Evolutionary conservation across 2,888 invertebrate genomes (phyloP), one percentile per base, ranked within the genome.

Genomic region (Agonopterix arenella): DNA sequence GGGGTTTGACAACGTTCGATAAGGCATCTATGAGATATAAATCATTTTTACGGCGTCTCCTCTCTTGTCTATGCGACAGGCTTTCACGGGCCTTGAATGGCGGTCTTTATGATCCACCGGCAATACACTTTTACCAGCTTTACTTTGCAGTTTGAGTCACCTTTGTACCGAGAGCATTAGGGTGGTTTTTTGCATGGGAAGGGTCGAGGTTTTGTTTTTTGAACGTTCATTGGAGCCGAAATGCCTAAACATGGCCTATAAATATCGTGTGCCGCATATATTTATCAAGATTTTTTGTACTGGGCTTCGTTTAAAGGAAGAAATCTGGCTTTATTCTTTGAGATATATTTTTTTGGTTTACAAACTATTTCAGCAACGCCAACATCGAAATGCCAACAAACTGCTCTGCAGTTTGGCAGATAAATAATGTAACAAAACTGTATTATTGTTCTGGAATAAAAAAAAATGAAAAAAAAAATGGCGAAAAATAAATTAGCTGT

Each of bases 1-100:
- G 66, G 71, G 73, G 64, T 75, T 76, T 73, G 75, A 83, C 73
- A 78, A 65, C 72, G 70, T 62, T 70, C 76, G 83, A 84, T 84
- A 84, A 77, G 79, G 71, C 73, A 70, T 71, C 71, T 70, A 67
- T 70, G 60, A 64, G 68, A 68, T 73, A 83, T 88, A 86, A 84
- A 85, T 86, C 84, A 86, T 85, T 81, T 86, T 82, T 81, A 84
- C 78, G 73, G 75, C 75, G 66, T 59, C 68, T 72, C 66, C 70
- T 60, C 73, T 70, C 76, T 78, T 79, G 80, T 80, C 80, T 84
- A 80, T 77, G 78, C 73, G 73, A 76, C 78, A 76, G 71, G 74
- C 84, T 86, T 85, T 83, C 82, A 83, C 70, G 72, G 69, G 61
- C 60, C 73, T 62, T 81, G 82, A 83, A 85, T 83, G 69, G 76